Evolutionary conservation across 2,888 invertebrate species (phyloP), one percentile per base, ranked within the genome.

Genomic region (Erebia aethiops): DNA sequence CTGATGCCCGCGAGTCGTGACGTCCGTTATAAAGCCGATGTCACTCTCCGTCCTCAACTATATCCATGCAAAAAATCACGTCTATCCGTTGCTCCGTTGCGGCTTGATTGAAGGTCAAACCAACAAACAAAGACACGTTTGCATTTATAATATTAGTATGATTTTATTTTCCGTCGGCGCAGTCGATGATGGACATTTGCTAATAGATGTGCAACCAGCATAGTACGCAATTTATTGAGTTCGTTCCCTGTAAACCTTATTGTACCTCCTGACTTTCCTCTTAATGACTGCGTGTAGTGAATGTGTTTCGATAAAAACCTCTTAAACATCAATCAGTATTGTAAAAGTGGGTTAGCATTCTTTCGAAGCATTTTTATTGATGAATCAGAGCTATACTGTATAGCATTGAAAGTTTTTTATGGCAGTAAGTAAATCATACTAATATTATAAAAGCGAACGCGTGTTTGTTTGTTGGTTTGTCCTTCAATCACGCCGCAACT

Each of bases 181-280:
- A 46, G 46, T 10, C 13, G 46, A 13, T 9, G 3, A 11, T 13
- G 13, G 46, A 46, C 46, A 13, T 46, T 0, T 51, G 16, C 9
- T 52, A 9, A 16, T n/a, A 52, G 52, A 52, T 52, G 52, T 52
- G 52, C 52, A 9, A 52, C 9, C 8, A 52, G n/a, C 52, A 16
- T 52, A n/a, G 16, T 61, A 63, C 41, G 43, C 60, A 60, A 41
- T 71, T 14, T 73, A 65, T 70, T 54, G 66, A 69, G 57, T 71
- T 63, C 71, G 35, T 41, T 68, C 65, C 67, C 54, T 26, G 49
- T 56, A 64, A 65, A 56, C 56, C 71, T 69, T 71, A 67, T 69
- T 71, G 66, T 67, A 69, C n/a, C 35, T 35, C 5, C 35, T 60
- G 61, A 18, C 69, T 71, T 70, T 67, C 74, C 69, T 51, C 5